phyloP scores from a whole-genome alignment of 1,140 invertebrate genomes.

The Euschistus heros region DNA sequence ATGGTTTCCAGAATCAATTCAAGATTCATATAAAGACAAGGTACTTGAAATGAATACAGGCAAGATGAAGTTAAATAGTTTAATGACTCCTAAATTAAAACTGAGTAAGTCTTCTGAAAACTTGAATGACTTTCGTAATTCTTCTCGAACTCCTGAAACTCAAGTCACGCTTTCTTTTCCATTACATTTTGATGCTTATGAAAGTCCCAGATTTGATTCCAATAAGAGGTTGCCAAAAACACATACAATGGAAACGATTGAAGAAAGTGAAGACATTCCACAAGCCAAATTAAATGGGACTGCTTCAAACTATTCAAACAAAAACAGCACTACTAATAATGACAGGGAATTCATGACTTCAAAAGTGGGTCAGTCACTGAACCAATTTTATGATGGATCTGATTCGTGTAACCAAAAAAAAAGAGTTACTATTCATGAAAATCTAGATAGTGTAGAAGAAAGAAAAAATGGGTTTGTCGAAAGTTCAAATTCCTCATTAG shows the following conservation, averaged over 20 bases:
- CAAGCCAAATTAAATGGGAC: too few relatives aligned
- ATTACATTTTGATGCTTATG: conserved; percentile 17
- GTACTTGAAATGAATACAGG: neutral
- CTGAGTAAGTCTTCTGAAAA: neutral
- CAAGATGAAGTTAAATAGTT: neutral
- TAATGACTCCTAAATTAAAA: neutral
- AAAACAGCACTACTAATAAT: neutral
- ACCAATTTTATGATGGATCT: conserved; percentile 11
- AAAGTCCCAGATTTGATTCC: conserved; percentile 6
- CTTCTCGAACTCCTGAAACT: neutral
- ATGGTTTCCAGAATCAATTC: conserved; percentile 32
- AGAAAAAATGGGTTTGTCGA: conserved; percentile 4
- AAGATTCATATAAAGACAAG: neutral
- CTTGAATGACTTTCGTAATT: neutral
- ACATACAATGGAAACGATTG: conserved; percentile 13
- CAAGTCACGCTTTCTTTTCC: neutral
- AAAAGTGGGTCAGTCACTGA: conserved; percentile 21
- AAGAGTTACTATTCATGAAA: conserved; percentile 12
- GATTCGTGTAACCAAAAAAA: neutral
- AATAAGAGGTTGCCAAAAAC: conserved; percentile 4
- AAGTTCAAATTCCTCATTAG: neutral
- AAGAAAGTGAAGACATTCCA: conserved; percentile 5
- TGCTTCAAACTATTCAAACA: neutral
- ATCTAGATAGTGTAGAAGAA: conserved; percentile 9
- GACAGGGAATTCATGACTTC: conserved; percentile 12